Conservation (phyloP, 2,888 invertebrate genomes). For the Acanthosoma haemorrhoidale region DNA sequence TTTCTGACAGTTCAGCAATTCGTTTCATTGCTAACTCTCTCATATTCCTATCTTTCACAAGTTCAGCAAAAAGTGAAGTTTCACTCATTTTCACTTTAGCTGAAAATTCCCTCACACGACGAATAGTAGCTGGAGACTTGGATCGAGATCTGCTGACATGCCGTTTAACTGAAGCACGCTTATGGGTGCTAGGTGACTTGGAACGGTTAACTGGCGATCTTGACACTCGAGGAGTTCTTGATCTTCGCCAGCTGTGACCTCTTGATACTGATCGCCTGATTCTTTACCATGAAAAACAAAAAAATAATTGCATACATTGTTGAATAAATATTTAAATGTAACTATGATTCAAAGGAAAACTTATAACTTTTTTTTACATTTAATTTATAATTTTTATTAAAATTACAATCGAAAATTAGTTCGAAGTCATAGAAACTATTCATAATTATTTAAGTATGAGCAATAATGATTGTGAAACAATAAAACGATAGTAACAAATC, state of each 20-base stretch:
- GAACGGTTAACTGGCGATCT: constrained; percentile 24
- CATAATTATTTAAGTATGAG: too few species aligned
- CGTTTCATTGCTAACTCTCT: constrained; percentile 63
- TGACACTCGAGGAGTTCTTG: constrained; percentile 29
- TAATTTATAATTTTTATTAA: too few species aligned
- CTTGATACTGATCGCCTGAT: constrained; percentile 29
- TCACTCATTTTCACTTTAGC: constrained; percentile 72
- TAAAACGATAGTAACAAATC: too few species aligned
- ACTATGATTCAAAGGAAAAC: too few species aligned
- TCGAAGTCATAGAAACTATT: too few species aligned
- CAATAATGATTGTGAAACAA: too few species aligned
- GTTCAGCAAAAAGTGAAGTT: constrained; percentile 82
- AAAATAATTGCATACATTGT: not conserved
- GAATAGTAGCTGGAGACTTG: constrained; percentile 33
- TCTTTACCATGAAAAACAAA: constrained; percentile 8
- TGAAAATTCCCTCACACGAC: constrained; percentile 38
- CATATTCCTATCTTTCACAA: constrained; percentile 79
- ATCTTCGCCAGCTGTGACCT: constrained; percentile 35
- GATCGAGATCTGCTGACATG: constrained; percentile 30
- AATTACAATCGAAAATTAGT: too few species aligned
- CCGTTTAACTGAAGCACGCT: constrained; percentile 21
- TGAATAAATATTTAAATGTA: too few species aligned
- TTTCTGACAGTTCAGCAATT: constrained; percentile 62
- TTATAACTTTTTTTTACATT: too few species aligned
- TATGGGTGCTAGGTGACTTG: constrained; percentile 27